phyloP scores from a whole-genome alignment of 2,888 invertebrate genomes.

The Acanthococcus lagerstroemiae region DNA sequence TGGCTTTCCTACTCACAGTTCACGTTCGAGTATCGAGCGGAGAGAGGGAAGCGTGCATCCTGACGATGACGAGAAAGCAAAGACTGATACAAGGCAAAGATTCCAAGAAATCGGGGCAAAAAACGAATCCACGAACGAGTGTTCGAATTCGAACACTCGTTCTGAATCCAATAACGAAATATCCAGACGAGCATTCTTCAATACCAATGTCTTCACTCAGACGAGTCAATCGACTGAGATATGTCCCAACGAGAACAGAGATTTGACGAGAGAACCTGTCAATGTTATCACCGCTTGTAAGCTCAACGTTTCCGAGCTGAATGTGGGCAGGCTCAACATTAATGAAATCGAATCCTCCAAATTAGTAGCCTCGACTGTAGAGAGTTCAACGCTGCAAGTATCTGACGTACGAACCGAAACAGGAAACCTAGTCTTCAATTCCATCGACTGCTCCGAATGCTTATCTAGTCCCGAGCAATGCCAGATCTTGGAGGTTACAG shows the following conservation, averaged over 20 bases:
- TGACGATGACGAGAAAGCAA: neutral
- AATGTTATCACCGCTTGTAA: slow-evolving; percentile 46
- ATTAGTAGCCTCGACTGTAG: slow-evolving; percentile 70
- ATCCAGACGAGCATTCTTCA: neutral
- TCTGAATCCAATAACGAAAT: neutral
- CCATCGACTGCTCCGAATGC: neutral
- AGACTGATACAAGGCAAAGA: neutral
- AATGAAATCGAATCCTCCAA: slow-evolving; percentile 68
- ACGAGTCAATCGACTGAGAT: neutral
- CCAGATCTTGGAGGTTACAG: neutral
- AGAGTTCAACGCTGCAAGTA: slow-evolving; percentile 60
- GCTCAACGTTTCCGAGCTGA: slow-evolving; percentile 61
- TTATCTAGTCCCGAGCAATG: neutral
- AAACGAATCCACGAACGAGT: neutral
- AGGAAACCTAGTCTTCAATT: slow-evolving; percentile 11
- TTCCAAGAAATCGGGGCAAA: neutral
- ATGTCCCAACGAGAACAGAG: neutral
- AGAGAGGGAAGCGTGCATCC: neutral
- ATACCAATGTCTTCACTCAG: neutral
- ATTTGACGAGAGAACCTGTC: neutral
- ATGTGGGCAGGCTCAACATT: slow-evolving; percentile 67
- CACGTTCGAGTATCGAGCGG: neutral
- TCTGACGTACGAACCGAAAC: slow-evolving; percentile 58
- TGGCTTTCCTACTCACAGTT: too few relatives aligned
- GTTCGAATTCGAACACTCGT: neutral